Percentiles rank a stretch among this genome's conserved stretches.
phyloP scores from a whole-genome alignment of 2,888 invertebrate species.

The Pyrgus malvae region DNA sequence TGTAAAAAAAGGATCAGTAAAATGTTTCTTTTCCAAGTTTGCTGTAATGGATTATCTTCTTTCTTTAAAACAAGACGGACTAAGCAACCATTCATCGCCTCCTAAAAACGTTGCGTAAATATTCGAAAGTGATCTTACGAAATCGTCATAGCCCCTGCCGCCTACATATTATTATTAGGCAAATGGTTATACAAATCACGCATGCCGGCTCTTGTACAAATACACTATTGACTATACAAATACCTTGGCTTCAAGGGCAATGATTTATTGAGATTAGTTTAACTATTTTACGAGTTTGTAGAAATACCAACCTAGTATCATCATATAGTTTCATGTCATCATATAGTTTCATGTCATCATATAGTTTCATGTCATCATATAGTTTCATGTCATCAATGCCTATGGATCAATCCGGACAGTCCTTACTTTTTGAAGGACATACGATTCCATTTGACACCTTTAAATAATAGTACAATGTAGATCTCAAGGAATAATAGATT shows the following conservation, averaged over 20 bases:
- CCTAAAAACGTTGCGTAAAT: constrained; percentile 21
- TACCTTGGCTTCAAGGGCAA: constrained; percentile 60
- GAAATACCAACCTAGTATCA: no score
- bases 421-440: not conserved
- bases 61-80: no score
- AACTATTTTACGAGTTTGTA: constrained; percentile 29
- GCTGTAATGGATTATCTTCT: no score
- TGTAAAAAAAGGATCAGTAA: no score
- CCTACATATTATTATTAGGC: constrained; percentile 24
- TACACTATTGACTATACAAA: constrained; percentile 53
- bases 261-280: constrained; percentile 49
- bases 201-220: constrained; percentile 46
- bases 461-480: constrained; percentile 6
- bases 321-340: no score
- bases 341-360: no score
- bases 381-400: no score
- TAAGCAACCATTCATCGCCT: not conserved
- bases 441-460: constrained; percentile 6
- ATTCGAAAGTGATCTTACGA: constrained; percentile 15
- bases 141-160: not conserved
- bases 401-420: no score
- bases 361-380: no score
- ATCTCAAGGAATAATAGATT: constrained; percentile 1
- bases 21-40: no score
- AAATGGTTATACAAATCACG: constrained; percentile 35